These are phyloP conservation scores for Columba janthina DNA, from an alignment of 2,113 vertebrate genomes.

Conservation along the genomic window DNA sequence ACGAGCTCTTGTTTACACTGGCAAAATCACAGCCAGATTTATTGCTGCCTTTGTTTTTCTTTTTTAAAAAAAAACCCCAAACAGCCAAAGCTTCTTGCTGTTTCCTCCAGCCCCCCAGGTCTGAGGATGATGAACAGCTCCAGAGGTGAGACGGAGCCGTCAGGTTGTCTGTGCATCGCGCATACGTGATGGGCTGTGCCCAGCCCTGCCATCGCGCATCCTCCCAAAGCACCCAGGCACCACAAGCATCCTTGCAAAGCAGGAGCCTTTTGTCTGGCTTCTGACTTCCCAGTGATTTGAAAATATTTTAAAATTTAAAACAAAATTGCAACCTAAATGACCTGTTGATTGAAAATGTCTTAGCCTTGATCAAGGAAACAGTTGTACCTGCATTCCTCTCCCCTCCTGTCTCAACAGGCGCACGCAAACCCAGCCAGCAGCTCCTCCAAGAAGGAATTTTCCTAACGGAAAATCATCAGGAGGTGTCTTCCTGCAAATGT, in stretches of 20 bases:
- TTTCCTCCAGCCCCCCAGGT: background rate
- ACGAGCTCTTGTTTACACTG: background rate
- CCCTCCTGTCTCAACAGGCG: fast-evolving
- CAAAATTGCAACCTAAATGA: background rate
- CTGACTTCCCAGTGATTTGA: background rate
- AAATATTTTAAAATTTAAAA: background rate
- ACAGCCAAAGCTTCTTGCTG: background rate
- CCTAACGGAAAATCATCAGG: background rate
- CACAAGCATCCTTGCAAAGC: fast-evolving
- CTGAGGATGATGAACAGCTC: background rate
- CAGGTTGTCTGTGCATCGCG: fast-evolving
- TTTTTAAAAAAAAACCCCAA: background rate
- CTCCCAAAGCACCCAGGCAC: fast-evolving
- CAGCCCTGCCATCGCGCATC: background rate
- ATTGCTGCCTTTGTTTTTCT: background rate
- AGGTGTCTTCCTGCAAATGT: constrained; percentile 19
- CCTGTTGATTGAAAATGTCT: background rate
- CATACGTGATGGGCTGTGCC: background rate
- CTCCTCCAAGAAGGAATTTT: background rate
- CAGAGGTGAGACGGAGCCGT: background rate
- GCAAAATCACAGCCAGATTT: background rate
- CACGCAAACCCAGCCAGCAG: background rate
- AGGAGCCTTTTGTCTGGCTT: fast-evolving
- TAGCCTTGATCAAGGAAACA: background rate
- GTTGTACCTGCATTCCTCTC: background rate